Evolutionary conservation across 2,113 vertebrate species (phyloP).

Genomic region (Cavia porcellus): DNA sequence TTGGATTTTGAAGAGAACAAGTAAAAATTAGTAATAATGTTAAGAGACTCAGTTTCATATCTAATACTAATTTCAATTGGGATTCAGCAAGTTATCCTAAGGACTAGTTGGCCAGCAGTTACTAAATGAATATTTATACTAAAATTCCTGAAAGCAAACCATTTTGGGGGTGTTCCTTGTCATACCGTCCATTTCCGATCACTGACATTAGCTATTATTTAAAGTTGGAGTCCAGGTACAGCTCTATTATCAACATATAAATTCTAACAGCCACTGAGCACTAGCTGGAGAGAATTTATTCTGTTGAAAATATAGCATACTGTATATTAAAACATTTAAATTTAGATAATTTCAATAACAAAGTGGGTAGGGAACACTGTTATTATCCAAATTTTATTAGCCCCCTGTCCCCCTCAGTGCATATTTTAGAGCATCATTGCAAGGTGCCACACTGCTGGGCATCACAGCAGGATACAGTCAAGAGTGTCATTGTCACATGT

Average conservation of each 20-base stretch:
- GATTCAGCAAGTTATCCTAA: neutral
- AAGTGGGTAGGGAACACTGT: neutral
- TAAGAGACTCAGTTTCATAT: neutral
- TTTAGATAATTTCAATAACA: constrained; percentile 2
- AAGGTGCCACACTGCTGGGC: neutral
- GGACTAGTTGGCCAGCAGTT: neutral
- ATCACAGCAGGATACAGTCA: neutral
- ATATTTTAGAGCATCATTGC: neutral
- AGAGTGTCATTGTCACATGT: neutral
- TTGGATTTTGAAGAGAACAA: neutral
- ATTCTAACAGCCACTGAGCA: neutral
- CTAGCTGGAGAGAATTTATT: neutral
- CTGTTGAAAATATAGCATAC: neutral
- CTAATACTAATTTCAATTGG: neutral
- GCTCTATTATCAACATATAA: neutral
- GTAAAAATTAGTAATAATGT: neutral
- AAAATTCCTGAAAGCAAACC: neutral
- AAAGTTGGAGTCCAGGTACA: neutral
- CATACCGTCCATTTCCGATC: neutral
- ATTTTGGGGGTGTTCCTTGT: neutral
- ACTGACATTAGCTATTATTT: neutral
- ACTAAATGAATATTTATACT: neutral
- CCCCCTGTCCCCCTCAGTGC: neutral
- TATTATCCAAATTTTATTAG: neutral
- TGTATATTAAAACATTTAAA: neutral